Evolutionary conservation across 1,140 invertebrate species (phyloP).

Genomic region (Bemisia tabaci): DNA sequence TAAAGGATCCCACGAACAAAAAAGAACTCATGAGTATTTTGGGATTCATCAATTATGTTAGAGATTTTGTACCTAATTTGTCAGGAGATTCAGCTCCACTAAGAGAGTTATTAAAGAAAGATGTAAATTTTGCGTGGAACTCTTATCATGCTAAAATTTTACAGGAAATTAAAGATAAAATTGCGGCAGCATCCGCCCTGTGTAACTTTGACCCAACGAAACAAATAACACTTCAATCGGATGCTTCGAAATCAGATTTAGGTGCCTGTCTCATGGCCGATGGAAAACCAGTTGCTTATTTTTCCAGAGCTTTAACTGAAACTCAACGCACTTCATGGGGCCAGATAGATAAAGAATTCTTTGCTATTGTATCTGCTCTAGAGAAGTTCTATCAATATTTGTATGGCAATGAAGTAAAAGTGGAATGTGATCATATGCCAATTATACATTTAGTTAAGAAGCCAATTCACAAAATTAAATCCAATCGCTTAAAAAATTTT

Average conservation of each 20-base stretch:
- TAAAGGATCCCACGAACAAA: slow-evolving; percentile 23
- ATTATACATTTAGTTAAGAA: slow-evolving; percentile 24
- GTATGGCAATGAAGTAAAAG: slow-evolving; percentile 21
- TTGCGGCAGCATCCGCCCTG: neutral
- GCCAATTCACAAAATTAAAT: slow-evolving; percentile 16
- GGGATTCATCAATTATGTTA: slow-evolving; percentile 28
- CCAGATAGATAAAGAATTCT: slow-evolving; percentile 28
- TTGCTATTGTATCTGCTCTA: slow-evolving; percentile 22
- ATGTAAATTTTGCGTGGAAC: slow-evolving; percentile 16
- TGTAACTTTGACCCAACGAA: slow-evolving; percentile 21
- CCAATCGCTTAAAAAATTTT: slow-evolving; percentile 29
- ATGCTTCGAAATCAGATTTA: slow-evolving; percentile 23
- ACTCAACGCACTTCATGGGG: slow-evolving; percentile 23
- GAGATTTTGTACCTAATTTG: slow-evolving; percentile 21
- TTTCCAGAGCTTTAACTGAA: slow-evolving; percentile 25
- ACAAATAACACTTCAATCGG: slow-evolving; percentile 21
- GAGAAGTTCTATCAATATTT: slow-evolving; percentile 26
- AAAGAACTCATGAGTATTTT: slow-evolving; percentile 27
- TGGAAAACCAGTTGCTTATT: slow-evolving; percentile 29
- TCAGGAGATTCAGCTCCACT: slow-evolving; percentile 15
- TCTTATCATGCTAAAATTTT: slow-evolving; percentile 9
- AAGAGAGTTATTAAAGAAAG: slow-evolving; percentile 17
- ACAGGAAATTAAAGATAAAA: slow-evolving; percentile 8
- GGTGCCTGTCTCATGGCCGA: slow-evolving; percentile 23
- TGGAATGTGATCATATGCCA: slow-evolving; percentile 29